Percentiles rank a stretch among this genome's conserved stretches.
phyloP scores from a whole-genome alignment of 2,888 invertebrate genomes.

The Stratiomys singularior region DNA sequence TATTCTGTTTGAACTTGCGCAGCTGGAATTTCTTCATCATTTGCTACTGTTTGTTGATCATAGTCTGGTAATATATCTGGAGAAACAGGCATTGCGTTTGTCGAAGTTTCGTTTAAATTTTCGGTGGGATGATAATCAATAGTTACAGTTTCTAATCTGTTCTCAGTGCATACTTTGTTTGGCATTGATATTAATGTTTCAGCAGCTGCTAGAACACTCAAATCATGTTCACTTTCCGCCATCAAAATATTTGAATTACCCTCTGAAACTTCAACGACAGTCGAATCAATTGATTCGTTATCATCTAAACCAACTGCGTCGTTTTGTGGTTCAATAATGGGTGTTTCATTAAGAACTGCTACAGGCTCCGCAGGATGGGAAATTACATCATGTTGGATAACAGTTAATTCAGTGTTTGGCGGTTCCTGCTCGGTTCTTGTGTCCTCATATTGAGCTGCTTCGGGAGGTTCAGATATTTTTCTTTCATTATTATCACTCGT shows the following conservation, averaged over 20 bases:
- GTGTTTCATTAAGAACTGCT: neutral
- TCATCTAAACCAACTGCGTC: neutral
- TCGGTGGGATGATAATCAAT: neutral
- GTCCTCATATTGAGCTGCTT: too few species aligned
- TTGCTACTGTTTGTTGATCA: neutral
- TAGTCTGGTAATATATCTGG: neutral
- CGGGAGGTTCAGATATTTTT: too few species aligned
- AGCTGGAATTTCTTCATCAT: neutral
- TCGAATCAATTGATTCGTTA: conserved; percentile 26
- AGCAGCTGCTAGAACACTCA: conserved; percentile 52
- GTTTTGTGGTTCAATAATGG: neutral
- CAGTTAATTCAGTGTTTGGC: neutral
- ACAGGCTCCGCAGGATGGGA: neutral
- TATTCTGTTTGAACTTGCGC: neutral
- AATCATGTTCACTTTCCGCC: conserved; percentile 15
- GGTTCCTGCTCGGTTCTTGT: too few species aligned
- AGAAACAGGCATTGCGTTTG: neutral
- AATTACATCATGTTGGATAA: neutral
- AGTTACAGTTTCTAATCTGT: neutral
- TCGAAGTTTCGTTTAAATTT: neutral
- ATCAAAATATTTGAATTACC: conserved; percentile 29
- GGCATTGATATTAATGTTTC: conserved; percentile 55
- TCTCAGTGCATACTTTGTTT: conserved; percentile 41
- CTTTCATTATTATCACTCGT: too few species aligned
- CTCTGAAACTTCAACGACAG: neutral